Conservation (phyloP, 2,113 vertebrate genomes). For the Ophthalmotilapia sp. region DNA sequence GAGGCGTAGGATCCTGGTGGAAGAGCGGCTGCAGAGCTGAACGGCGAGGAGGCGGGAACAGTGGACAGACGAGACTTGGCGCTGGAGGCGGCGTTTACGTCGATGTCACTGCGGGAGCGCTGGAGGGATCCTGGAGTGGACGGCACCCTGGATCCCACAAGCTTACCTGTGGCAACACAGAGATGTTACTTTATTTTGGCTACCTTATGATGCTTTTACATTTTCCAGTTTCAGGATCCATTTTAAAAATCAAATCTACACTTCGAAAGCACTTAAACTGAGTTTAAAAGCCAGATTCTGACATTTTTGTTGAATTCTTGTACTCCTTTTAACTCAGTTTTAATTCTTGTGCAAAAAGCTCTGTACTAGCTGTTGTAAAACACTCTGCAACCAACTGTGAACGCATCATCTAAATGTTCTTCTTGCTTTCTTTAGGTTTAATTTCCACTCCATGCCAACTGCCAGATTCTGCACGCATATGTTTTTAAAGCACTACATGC, state of each 20-base stretch:
- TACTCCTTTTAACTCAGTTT: background rate
- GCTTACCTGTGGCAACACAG: constrained; percentile 75
- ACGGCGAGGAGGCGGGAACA: constrained; percentile 77
- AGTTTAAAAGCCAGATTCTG: background rate
- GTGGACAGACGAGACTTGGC: constrained; percentile 90
- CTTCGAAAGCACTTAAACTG: background rate
- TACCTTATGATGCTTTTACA: background rate
- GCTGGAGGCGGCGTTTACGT: constrained; percentile 93
- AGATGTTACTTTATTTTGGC: background rate
- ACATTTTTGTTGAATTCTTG: background rate
- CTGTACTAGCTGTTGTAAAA: background rate
- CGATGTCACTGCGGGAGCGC: constrained; percentile 94
- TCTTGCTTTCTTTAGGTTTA: background rate
- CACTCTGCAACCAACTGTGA: background rate
- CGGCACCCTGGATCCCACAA: constrained; percentile 78
- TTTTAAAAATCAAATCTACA: background rate
- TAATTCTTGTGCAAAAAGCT: background rate
- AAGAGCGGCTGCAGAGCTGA: constrained; percentile 88
- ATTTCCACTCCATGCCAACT: background rate
- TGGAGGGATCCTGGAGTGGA: constrained; percentile 87
- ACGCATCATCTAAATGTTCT: background rate
- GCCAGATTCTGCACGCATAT: background rate
- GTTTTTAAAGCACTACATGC: background rate
- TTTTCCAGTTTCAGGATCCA: background rate
- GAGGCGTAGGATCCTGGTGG: constrained; percentile 97